Evolutionary conservation across 2,888 invertebrate species (phyloP).

Genomic region (Scaptomyza caliginosa): DNA sequence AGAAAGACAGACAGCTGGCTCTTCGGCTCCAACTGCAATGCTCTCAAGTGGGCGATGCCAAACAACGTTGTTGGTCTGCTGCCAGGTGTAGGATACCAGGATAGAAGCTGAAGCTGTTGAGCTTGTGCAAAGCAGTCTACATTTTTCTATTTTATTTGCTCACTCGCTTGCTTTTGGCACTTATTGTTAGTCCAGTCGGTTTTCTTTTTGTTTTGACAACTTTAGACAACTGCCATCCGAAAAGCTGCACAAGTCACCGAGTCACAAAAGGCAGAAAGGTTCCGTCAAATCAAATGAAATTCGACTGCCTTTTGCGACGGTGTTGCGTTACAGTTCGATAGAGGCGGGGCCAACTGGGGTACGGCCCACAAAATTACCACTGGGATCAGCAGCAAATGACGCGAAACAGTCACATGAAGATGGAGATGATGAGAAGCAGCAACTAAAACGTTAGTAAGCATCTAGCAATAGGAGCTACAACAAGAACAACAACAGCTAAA

Average conservation of each 20-base stretch:
- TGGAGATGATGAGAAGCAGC: background rate
- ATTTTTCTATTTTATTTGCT: constrained; percentile 3
- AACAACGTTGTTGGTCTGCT: constrained; percentile 63
- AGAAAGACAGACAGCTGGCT: constrained; percentile 4
- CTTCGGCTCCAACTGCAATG: constrained; percentile 19
- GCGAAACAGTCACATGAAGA: constrained; percentile 73
- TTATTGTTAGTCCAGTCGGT: constrained; percentile 61
- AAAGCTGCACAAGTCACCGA: constrained; percentile 16
- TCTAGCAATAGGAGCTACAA: constrained; percentile 9
- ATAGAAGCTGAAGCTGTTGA: constrained; percentile 23
- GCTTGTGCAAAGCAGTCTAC: constrained; percentile 27
- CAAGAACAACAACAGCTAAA: constrained; percentile 14
- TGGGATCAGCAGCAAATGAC: constrained; percentile 78
- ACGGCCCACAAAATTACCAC: constrained; percentile 76
- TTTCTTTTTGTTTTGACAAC: constrained; percentile 64
- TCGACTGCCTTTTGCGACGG: constrained; percentile 48
- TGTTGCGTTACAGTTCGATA: constrained; percentile 38
- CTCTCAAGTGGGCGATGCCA: constrained; percentile 43
- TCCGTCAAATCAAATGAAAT: constrained; percentile 70
- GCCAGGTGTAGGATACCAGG: constrained; percentile 61
- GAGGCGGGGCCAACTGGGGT: constrained; percentile 12
- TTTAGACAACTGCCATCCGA: constrained; percentile 49
- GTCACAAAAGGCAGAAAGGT: constrained; percentile 43
- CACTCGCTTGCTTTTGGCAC: constrained; percentile 37
- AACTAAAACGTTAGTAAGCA: constrained; percentile 15